Evolutionary conservation across 2,113 vertebrate genomes (phyloP), one percentile per base, ranked within the genome.

Genomic region (Pomatostomus ruficeps): DNA sequence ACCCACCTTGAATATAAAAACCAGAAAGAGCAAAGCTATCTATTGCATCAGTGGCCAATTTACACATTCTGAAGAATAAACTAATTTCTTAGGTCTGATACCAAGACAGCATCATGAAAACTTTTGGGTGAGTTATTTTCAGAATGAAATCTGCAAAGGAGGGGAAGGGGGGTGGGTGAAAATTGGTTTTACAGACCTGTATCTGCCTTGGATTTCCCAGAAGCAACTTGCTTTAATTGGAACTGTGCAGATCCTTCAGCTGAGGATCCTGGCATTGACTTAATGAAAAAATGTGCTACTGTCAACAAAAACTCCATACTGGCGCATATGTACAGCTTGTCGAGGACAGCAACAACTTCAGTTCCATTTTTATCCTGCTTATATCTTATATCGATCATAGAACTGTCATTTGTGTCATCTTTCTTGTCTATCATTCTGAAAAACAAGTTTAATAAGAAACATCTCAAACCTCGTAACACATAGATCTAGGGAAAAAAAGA

Each of bases 241-340:
- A 98, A 97, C 55, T 98, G 98, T 49, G 91, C 40, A 76, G 98
- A 92, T 96, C 96, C 98, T 74, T 98, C 98, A 16, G 93, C 40
- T 7, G 78, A 68, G 19, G 96, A 68, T 77, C 83, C 42, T 1
- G 84, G 98, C 97, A 99, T 22, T 36, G 99, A 98, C 91, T 98
- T 98, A 75, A 99, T 93, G 90, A 99, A 99, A 97, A 99, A 99
- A 54, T 99, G 99, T 8, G 98, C 98, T 33, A 99, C 98, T 3
- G 99, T 97, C 98, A 99, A 97, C 67, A 99, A 97, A 70, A 99
- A 99, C 96, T 99, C 99, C 96, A 99, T 97, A 33, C 99, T 99
- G 82, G 99, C 99, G 84, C 99, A 99, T 22, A 99, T 46, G n/a
- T 99, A 99, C 5, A 99, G 97, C 33, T 99, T 99, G 95, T 99